These are phyloP conservation scores for Garrulus glandarius DNA, from an alignment of 2,797 vertebrate species.

Conservation along the genomic window DNA sequence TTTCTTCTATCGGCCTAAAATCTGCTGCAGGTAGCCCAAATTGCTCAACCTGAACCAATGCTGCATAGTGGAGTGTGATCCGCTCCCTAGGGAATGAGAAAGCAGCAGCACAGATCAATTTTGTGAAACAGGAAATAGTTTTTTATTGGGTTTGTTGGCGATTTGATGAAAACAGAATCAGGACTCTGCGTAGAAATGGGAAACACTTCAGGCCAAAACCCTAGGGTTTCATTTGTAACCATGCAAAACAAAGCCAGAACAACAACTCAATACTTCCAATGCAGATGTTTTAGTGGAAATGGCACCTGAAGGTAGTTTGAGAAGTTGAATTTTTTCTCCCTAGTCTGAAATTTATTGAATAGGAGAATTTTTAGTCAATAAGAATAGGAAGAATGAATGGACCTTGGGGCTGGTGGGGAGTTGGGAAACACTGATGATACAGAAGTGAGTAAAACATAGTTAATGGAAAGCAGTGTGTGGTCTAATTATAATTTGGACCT, in stretches of 20 bases:
- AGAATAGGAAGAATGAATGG: neutral
- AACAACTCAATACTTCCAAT: neutral
- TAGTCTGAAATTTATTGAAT: neutral
- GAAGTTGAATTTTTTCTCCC: neutral
- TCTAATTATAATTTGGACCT: neutral
- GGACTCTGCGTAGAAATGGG: neutral
- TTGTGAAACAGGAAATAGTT: neutral
- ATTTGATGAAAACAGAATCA: conserved; percentile 12
- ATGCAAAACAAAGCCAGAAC: conserved; percentile 2
- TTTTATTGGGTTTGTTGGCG: neutral
- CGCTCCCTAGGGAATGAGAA: neutral
- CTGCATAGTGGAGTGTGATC: neutral
- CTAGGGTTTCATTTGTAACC: conserved; percentile 2
- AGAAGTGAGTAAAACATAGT: neutral
- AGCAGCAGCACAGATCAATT: neutral
- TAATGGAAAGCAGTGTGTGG: neutral
- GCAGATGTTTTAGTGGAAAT: neutral
- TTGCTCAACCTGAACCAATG: neutral
- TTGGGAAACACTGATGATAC: neutral
- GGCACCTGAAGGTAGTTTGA: neutral
- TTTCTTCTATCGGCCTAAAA: neutral
- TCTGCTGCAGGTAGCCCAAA: neutral
- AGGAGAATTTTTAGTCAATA: neutral
- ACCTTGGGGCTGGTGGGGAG: fast-evolving
- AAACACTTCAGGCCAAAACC: neutral